A percentile compares a stretch with the other conserved stretches of the same genome.
Evolutionary conservation across 2,113 vertebrate species (phyloP).

Genomic region (Mastomys natalensis): DNA sequence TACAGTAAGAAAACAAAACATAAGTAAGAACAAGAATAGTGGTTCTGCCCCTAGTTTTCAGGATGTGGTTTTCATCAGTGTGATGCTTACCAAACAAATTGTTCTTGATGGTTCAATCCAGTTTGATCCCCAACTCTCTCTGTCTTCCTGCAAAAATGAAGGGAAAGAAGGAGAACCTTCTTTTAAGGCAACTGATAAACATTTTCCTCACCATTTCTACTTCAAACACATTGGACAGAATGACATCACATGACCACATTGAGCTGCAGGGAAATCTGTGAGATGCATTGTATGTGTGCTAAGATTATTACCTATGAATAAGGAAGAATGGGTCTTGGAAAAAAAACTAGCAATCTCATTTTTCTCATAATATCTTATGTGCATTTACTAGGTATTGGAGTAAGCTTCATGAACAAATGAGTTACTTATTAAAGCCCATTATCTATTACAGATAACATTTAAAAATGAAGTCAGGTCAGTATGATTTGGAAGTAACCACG

Average conservation of each 20-base stretch:
- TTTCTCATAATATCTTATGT: neutral
- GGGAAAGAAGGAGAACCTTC: neutral
- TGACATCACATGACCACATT: neutral
- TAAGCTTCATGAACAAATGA: conserved; percentile 8
- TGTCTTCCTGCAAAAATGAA: neutral
- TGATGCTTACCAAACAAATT: neutral
- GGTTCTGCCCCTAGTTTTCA: neutral
- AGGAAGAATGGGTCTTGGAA: conserved; percentile 28
- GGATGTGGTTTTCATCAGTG: neutral
- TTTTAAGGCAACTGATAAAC: conserved; percentile 17
- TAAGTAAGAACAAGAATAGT: neutral
- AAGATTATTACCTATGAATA: conserved; percentile 27
- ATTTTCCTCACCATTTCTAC: conserved; percentile 15
- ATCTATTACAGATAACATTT: conserved; percentile 94
- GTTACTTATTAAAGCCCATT: neutral
- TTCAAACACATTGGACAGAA: conserved; percentile 9
- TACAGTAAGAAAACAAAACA: neutral
- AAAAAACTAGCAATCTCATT: neutral
- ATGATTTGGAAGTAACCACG: conserved; percentile 98
- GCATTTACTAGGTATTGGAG: neutral
- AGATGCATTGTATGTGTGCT: conserved; percentile 25
- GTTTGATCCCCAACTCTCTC: neutral
- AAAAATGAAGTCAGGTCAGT: conserved; percentile 99
- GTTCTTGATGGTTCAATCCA: neutral
- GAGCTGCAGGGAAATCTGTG: neutral